phyloP scores from a whole-genome alignment of 2,797 vertebrate species.

The Bovichtus diacanthus region DNA sequence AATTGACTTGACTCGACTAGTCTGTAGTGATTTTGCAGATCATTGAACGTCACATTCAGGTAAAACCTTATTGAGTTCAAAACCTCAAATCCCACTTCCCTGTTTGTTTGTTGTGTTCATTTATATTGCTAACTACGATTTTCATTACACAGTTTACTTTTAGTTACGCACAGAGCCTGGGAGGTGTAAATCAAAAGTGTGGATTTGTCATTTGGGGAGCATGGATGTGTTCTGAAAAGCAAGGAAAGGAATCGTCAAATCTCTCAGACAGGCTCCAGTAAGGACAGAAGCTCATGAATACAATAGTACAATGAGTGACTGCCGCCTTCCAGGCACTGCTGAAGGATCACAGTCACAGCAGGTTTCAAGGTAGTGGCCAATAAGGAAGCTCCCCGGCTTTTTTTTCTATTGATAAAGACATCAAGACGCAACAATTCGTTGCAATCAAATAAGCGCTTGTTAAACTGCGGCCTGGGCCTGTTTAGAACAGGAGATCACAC shows the following conservation, averaged over 20 bases:
- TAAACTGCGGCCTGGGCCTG: conserved; percentile 36
- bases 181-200: neutral
- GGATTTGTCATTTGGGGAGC: neutral
- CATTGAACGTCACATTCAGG: neutral
- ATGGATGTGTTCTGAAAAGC: neutral
- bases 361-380: conserved; percentile 3
- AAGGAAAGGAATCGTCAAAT: neutral
- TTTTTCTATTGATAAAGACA: conserved; percentile 28
- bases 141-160: neutral
- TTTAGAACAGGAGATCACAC: conserved; percentile 39
- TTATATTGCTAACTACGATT: no score
- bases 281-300: neutral
- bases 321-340: neutral
- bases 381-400: neutral
- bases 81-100: neutral
- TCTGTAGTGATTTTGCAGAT: neutral
- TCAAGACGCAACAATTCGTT: conserved; percentile 25
- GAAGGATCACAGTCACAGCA: neutral
- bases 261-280: neutral
- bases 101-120: neutral
- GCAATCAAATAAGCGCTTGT: conserved; percentile 46
- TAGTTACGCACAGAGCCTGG: neutral
- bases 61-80: neutral
- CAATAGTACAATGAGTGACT: neutral
- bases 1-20: neutral